These are phyloP conservation scores for Pristionchus mayeri DNA, from an alignment of 2,888 invertebrate species.

Conservation along the genomic window DNA sequence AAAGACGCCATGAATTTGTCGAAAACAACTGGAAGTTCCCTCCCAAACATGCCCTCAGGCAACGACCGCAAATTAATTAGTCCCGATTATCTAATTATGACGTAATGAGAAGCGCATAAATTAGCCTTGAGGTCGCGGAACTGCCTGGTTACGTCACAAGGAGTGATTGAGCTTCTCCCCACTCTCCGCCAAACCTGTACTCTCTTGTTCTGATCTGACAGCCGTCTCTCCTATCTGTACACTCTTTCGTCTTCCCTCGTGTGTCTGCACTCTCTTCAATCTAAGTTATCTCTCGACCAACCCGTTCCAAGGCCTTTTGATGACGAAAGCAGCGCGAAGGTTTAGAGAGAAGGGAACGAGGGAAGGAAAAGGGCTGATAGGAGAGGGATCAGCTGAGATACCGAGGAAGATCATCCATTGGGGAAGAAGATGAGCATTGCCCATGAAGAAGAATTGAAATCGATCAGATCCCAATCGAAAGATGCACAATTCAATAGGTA, in stretches of 20 bases:
- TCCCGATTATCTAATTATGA: constrained; percentile 23
- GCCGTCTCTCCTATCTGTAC: neutral
- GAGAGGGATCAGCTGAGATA: constrained; percentile 1
- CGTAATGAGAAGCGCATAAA: constrained; percentile 31
- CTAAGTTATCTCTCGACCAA: neutral
- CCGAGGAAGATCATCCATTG: neutral
- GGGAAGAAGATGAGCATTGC: no score
- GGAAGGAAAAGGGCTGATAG: constrained; percentile 18
- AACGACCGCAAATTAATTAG: neutral
- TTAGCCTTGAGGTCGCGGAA: neutral
- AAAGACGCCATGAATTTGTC: neutral
- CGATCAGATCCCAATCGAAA: no score
- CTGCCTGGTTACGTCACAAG: constrained; percentile 25
- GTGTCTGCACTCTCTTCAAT: constrained; percentile 7
- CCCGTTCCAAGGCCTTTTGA: constrained; percentile 46
- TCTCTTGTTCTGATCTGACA: neutral
- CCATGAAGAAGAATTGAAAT: no score
- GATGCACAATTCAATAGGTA: no score
- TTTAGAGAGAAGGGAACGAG: constrained; percentile 39
- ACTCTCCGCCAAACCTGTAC: constrained; percentile 23
- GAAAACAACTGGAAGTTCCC: neutral
- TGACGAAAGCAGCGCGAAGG: constrained; percentile 38
- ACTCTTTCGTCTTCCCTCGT: constrained; percentile 13
- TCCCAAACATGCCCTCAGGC: neutral
- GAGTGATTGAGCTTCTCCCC: neutral